Percentiles rank a stretch among this genome's conserved stretches.
These are phyloP conservation scores for Helicoverpa assulta DNA, from an alignment of 2,888 invertebrate genomes.

Conservation along the genomic window DNA sequence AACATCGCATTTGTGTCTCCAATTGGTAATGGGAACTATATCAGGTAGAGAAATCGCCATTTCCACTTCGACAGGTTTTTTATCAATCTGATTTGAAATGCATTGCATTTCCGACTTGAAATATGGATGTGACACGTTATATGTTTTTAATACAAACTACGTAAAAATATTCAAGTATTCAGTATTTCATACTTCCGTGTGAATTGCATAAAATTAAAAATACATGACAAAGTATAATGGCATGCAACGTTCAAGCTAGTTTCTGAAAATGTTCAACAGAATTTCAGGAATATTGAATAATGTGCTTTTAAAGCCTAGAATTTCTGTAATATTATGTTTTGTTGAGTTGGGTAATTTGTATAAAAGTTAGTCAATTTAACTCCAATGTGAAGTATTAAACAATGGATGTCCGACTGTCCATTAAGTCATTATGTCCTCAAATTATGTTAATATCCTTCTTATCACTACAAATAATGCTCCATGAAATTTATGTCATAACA, in stretches of 20 bases:
- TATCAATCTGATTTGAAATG: slow-evolving; percentile 37
- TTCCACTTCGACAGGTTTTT: slow-evolving; percentile 31
- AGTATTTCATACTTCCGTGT: slow-evolving; percentile 32
- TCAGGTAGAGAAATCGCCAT: slow-evolving; percentile 63
- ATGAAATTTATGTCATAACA: slow-evolving; percentile 38
- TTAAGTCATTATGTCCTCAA: slow-evolving; percentile 52
- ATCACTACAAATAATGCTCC: slow-evolving; percentile 43
- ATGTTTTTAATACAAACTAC: slow-evolving; percentile 14
- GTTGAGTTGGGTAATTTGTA: slow-evolving; percentile 14
- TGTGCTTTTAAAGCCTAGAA: slow-evolving; percentile 16
- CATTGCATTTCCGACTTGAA: slow-evolving; percentile 27
- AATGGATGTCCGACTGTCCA: slow-evolving; percentile 40
- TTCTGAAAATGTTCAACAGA: slow-evolving; percentile 44
- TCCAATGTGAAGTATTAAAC: slow-evolving; percentile 42
- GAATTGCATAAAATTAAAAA: slow-evolving; percentile 27
- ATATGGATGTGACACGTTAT: slow-evolving; percentile 21
- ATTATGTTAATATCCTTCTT: slow-evolving; percentile 48
- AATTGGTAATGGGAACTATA: slow-evolving; percentile 39
- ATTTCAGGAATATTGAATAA: slow-evolving; percentile 52
- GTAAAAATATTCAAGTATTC: slow-evolving; percentile 31
- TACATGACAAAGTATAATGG: slow-evolving; percentile 38
- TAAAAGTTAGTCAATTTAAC: slow-evolving; percentile 42
- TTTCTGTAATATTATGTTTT: slow-evolving; percentile 45
- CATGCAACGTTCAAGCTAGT: slow-evolving; percentile 48
- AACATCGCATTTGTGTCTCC: slow-evolving; percentile 51